Evolutionary conservation across 2,888 invertebrate species (phyloP).

Genomic region (Cryptocheilus praepositus): DNA sequence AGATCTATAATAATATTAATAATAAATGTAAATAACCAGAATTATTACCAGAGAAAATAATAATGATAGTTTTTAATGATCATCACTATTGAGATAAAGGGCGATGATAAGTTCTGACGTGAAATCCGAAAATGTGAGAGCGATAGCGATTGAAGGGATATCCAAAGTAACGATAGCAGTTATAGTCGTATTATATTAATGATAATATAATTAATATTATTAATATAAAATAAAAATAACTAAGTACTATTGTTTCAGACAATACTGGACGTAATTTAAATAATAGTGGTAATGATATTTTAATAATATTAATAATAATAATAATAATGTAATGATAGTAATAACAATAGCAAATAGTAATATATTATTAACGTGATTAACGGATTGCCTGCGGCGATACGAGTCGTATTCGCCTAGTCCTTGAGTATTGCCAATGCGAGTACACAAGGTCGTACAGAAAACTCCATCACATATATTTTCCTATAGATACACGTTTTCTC

Average conservation of each 20-base stretch:
- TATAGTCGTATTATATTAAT: constrained; percentile 46
- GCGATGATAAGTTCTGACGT: constrained; percentile 28
- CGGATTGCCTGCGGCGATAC: constrained; percentile 26
- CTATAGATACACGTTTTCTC: constrained; percentile 25
- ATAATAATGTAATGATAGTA: constrained; percentile 38
- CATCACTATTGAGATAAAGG: not conserved
- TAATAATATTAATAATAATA: constrained; percentile 23
- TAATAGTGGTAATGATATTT: constrained; percentile 42
- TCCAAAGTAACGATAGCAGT: constrained; percentile 8
- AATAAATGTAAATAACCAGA: constrained; percentile 47
- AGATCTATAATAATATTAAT: constrained; percentile 49
- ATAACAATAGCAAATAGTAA: constrained; percentile 43
- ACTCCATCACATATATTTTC: constrained; percentile 13
- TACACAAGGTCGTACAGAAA: constrained; percentile 20
- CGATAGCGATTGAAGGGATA: constrained; percentile 34
- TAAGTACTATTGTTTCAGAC: constrained; percentile 47
- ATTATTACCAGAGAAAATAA: constrained; percentile 46
- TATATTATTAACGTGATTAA: constrained; percentile 35
- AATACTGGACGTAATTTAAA: constrained; percentile 71
- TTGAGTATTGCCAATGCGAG: constrained; percentile 46
- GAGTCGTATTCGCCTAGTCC: constrained; percentile 37
- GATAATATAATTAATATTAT: constrained; percentile 35
- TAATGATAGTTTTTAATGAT: constrained; percentile 36
- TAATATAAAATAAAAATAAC: constrained; percentile 38
- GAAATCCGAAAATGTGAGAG: constrained; percentile 23